phyloP scores from a whole-genome alignment of 2,888 invertebrate species.

The Sarcophaga rosellei region DNA sequence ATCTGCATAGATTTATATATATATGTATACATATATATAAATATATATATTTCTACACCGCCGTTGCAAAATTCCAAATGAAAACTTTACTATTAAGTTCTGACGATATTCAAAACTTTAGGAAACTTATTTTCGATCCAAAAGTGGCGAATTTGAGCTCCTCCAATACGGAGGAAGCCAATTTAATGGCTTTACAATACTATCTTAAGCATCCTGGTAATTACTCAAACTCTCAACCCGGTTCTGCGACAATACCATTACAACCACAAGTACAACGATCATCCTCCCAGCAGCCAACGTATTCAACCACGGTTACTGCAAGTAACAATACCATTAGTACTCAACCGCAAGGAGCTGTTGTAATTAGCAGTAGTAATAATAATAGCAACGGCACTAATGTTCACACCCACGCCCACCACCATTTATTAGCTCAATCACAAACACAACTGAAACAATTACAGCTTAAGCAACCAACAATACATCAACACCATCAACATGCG shows the following conservation, averaged over 20 bases:
- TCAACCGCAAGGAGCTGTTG: conserved; percentile 32
- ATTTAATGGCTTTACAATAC: conserved; percentile 78
- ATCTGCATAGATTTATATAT: too few species aligned
- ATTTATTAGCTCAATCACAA: conserved; percentile 76
- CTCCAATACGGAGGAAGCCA: conserved; percentile 68
- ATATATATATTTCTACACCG: conserved; percentile 19
- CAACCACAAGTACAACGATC: conserved; percentile 54
- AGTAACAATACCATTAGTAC: conserved; percentile 22
- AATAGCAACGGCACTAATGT: conserved; percentile 41
- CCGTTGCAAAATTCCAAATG: conserved; percentile 73
- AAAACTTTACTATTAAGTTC: conserved; percentile 77
- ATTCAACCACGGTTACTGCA: conserved; percentile 41
- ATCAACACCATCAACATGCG: conserved; percentile 77
- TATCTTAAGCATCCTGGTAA: conserved; percentile 78
- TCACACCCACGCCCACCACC: conserved; percentile 57
- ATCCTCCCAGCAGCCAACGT: conserved; percentile 40
- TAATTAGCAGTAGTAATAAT: conserved; percentile 44
- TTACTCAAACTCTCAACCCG: conserved; percentile 70
- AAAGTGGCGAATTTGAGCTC: conserved; percentile 71
- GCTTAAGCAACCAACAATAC: conserved; percentile 78
- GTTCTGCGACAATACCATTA: conserved; percentile 55
- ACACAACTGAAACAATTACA: conserved; percentile 77
- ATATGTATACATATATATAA: not conserved
- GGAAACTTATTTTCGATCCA: conserved; percentile 77
- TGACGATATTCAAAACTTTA: conserved; percentile 78